A percentile compares a stretch with the other conserved stretches of the same genome.
Evolutionary conservation across 2,797 vertebrate species (phyloP).

Genomic region (Menidia menidia): DNA sequence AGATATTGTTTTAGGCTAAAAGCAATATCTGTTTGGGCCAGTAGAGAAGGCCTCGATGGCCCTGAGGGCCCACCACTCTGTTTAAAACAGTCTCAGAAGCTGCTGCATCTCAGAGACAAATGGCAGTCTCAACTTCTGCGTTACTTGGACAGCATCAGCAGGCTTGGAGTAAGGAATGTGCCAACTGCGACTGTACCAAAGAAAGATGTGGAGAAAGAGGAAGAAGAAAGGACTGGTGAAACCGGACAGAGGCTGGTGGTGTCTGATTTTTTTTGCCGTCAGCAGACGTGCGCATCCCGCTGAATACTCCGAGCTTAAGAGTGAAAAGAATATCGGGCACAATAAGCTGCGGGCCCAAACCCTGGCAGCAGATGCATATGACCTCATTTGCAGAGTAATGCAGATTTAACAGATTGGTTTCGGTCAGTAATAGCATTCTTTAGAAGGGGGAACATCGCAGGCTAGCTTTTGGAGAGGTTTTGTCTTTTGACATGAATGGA

Average conservation of each 20-base stretch:
- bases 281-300: conserved; percentile 24
- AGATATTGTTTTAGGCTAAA: too few species aligned
- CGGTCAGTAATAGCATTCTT: too few species aligned
- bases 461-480: too few species aligned
- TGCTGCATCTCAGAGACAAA: too few species aligned
- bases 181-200: conserved; percentile 14
- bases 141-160: not conserved
- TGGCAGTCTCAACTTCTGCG: too few species aligned
- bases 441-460: too few species aligned
- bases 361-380: conserved; percentile 27
- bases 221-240: conserved; percentile 15
- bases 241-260: not conserved
- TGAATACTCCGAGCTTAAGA: conserved; percentile 32
- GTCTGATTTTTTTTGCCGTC: conserved; percentile 23
- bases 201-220: conserved; percentile 16
- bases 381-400: conserved; percentile 18
- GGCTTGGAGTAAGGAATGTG: conserved; percentile 26
- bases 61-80: too few species aligned
- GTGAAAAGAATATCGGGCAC: conserved; percentile 24
- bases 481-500: too few species aligned
- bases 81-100: too few species aligned
- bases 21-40: too few species aligned
- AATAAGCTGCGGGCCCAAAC: conserved; percentile 12
- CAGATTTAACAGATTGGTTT: not conserved
- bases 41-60: too few species aligned